Conservation (phyloP, 2,888 invertebrate species). For the Eristalinus aeneus region DNA sequence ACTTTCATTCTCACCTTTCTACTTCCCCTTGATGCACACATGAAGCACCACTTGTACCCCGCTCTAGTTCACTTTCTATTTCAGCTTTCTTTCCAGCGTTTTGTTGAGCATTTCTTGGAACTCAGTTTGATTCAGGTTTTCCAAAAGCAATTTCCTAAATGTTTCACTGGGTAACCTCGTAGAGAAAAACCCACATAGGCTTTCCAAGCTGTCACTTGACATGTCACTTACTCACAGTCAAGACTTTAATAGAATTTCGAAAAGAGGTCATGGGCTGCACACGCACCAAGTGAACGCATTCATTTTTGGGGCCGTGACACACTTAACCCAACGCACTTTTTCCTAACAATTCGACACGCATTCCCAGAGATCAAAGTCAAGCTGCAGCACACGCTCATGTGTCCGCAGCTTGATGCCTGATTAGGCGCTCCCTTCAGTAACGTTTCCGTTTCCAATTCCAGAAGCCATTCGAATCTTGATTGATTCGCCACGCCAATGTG, state of each 20-base stretch:
- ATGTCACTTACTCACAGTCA: not conserved
- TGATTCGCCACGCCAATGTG: conserved; percentile 35
- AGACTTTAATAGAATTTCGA: not conserved
- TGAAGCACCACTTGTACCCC: conserved; percentile 2
- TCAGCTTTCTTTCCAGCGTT: conserved; percentile 34
- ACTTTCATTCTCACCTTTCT: not conserved
- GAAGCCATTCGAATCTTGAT: conserved; percentile 23
- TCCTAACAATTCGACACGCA: not conserved
- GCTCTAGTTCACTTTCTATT: conserved; percentile 58
- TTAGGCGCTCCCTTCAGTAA: not conserved
- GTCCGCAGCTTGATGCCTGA: not conserved
- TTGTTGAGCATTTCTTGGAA: conserved; percentile 13
- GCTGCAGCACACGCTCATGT: not conserved
- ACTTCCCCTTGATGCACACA: not conserved
- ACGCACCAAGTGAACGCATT: not conserved
- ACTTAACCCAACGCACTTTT: not conserved
- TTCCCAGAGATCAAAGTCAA: not conserved
- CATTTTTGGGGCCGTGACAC: conserved; percentile 14
- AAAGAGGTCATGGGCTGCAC: conserved; percentile 5
- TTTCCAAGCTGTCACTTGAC: not conserved
- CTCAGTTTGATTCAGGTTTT: conserved; percentile 11
- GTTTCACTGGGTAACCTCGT: not conserved
- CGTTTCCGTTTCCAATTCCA: conserved; percentile 31
- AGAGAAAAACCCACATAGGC: not conserved
- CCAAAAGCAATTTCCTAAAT: conserved; percentile 4